phyloP scores from a whole-genome alignment of 1,140 invertebrate genomes.

The Piezodorus guildinii region DNA sequence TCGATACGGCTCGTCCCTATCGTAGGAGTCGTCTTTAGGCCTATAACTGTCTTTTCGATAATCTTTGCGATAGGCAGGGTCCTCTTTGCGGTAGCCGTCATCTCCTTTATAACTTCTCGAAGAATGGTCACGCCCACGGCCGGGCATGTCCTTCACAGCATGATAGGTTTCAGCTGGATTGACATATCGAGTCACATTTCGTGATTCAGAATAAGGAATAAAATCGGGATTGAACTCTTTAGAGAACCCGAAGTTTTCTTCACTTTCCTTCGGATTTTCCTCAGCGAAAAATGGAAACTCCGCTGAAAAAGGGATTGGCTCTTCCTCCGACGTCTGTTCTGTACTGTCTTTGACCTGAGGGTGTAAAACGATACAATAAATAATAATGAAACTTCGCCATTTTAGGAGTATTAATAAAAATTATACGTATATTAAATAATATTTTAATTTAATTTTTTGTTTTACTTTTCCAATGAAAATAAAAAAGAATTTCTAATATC shows the following conservation, averaged over 20 bases:
- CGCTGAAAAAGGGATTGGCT: background rate
- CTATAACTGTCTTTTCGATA: background rate
- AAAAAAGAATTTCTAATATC: no score
- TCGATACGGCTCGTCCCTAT: background rate
- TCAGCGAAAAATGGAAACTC: conserved; percentile 1
- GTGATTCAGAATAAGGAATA: background rate
- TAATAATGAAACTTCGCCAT: no score
- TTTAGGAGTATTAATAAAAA: no score
- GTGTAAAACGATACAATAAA: no score
- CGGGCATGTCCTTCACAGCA: background rate
- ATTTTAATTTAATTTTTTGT: no score
- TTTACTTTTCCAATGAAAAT: no score
- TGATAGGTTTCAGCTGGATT: background rate
- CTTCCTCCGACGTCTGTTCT: background rate
- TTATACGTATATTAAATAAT: no score
- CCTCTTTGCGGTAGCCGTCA: background rate
- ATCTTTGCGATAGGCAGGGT: background rate
- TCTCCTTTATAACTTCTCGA: background rate
- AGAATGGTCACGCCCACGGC: background rate
- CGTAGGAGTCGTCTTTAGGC: background rate
- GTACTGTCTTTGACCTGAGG: background rate
- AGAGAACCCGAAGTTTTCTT: background rate
- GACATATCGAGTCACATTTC: background rate
- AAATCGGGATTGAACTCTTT: background rate
- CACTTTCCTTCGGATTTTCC: background rate